A percentile compares a stretch with the other conserved stretches of the same genome.
phyloP scores from a whole-genome alignment of 2,113 vertebrate species.

The Oryctolagus cuniculus region mOryCun1.1 NC_091435.1:28862501-28863000 shows the following conservation, averaged over 20 bases:
- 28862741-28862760: background rate
- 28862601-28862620: no score
- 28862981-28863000: background rate
- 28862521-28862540: no score
- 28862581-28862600: no score
- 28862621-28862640: no score
- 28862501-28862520: no score
- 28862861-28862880: slow-evolving; percentile 23
- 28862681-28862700: background rate
- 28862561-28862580: no score
- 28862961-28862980: background rate
- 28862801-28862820: slow-evolving; percentile 40
- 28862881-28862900: slow-evolving; percentile 28
- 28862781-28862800: background rate
- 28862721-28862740: slow-evolving; percentile 55
- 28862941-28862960: slow-evolving; percentile 14
- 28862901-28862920: slow-evolving; percentile 1
- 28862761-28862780: background rate
- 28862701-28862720: slow-evolving; percentile 41
- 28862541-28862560: no score
- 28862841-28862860: slow-evolving; percentile 2
- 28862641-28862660: no score
- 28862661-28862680: no score
- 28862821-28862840: slow-evolving; percentile 43
- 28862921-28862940: background rate